These are phyloP conservation scores for Labia minor DNA, from an alignment of 2,888 invertebrate genomes.

Conservation along the genomic window DNA sequence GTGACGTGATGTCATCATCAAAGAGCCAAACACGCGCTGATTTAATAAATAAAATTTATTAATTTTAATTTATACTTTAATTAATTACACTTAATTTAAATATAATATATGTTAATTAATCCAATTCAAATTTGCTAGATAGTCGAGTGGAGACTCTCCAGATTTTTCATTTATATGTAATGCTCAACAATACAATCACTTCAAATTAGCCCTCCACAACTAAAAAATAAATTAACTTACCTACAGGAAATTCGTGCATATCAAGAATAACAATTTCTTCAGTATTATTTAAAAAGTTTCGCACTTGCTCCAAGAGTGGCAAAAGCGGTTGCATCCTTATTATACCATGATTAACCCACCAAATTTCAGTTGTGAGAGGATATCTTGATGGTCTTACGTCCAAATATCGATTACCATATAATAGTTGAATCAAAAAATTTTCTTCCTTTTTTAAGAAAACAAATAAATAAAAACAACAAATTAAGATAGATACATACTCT, in stretches of 20 bases:
- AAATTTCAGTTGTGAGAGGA: slow-evolving; percentile 29
- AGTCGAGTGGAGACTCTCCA: too few relatives aligned
- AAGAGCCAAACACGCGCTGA: too few relatives aligned
- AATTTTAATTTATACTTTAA: too few relatives aligned
- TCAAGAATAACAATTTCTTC: slow-evolving; percentile 50
- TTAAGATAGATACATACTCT: not conserved
- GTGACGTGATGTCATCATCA: too few relatives aligned
- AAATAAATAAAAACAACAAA: not conserved
- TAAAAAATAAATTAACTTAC: slow-evolving; percentile 35
- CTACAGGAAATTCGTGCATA: slow-evolving; percentile 48
- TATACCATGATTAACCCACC: slow-evolving; percentile 47
- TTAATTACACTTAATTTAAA: too few relatives aligned
- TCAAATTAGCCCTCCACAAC: too few relatives aligned
- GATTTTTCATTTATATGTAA: too few relatives aligned
- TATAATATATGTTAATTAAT: too few relatives aligned
- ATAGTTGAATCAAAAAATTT: slow-evolving; percentile 45
- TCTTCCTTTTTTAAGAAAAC: slow-evolving; percentile 39
- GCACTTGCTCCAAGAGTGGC: slow-evolving; percentile 42
- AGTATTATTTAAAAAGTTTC: slow-evolving; percentile 44
- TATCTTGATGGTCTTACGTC: slow-evolving; percentile 49
- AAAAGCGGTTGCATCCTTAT: slow-evolving; percentile 40
- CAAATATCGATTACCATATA: slow-evolving; percentile 49
- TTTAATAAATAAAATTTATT: too few relatives aligned
- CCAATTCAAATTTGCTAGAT: too few relatives aligned
- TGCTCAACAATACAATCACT: too few relatives aligned